Percentiles rank a stretch among this genome's conserved stretches.
These are phyloP conservation scores for Poeciliopsis occidentalis DNA, from an alignment of 2,113 vertebrate genomes.

Conservation along the genomic window DNA sequence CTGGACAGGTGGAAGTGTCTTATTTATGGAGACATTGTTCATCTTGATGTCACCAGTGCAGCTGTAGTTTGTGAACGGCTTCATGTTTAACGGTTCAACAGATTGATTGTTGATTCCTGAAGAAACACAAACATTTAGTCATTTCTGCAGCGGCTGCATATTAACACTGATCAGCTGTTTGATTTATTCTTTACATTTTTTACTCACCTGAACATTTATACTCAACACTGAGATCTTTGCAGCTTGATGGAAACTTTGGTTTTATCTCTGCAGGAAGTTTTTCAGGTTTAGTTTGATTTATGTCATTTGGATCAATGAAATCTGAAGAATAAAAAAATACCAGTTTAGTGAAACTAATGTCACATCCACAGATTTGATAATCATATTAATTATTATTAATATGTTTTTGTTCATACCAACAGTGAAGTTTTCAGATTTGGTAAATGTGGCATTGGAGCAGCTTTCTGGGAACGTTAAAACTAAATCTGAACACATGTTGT, in stretches of 20 bases:
- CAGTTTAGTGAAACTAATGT: background rate
- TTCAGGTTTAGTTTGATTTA: background rate
- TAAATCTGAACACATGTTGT: constrained; percentile 31
- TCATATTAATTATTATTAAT: too few species aligned
- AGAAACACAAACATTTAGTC: constrained; percentile 14
- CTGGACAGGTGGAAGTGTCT: rapidly evolving
- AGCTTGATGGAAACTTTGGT: background rate
- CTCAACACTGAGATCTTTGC: background rate
- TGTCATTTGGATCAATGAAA: background rate
- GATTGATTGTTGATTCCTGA: rapidly evolving
- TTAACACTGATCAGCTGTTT: background rate
- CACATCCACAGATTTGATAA: background rate
- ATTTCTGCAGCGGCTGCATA: background rate
- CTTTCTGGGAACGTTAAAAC: background rate
- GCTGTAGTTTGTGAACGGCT: constrained; percentile 37
- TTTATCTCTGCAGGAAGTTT: background rate
- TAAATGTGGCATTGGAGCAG: background rate
- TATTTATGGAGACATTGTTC: rapidly evolving
- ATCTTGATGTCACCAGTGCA: constrained; percentile 31
- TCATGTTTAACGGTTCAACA: background rate
- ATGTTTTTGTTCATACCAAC: constrained; percentile 46
- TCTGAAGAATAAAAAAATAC: too few species aligned
- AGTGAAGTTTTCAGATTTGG: rapidly evolving
- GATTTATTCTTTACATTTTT: too few species aligned
- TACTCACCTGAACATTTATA: constrained; percentile 43